Percentiles rank a stretch among this genome's conserved stretches.
These are phyloP conservation scores for Myotis brandtii DNA, from an alignment of 2,113 vertebrate species.

Conservation along the genomic window DNA sequence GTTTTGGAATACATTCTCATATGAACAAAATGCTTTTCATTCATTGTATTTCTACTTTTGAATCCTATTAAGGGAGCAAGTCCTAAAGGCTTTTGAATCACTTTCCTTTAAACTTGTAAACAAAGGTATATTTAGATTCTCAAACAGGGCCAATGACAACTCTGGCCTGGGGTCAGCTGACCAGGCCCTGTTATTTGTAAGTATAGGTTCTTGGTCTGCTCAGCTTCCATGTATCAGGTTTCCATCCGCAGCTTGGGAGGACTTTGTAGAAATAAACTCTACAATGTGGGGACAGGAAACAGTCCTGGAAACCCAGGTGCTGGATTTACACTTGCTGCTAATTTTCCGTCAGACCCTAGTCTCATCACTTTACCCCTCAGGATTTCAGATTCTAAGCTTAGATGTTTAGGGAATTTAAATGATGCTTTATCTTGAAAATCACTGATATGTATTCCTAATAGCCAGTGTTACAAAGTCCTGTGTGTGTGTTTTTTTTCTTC, in stretches of 20 bases:
- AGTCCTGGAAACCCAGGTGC: neutral
- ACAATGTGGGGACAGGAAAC: neutral
- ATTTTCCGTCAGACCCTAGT: neutral
- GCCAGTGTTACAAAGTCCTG: neutral
- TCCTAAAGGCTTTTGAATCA: neutral
- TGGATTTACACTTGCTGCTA: neutral
- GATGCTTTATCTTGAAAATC: neutral
- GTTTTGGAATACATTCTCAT: neutral
- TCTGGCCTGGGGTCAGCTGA: neutral
- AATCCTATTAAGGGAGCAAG: neutral
- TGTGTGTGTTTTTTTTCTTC: too few relatives aligned
- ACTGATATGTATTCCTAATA: neutral
- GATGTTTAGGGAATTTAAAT: neutral
- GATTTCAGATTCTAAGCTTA: neutral
- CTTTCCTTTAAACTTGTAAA: neutral
- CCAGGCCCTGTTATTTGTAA: neutral
- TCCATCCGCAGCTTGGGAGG: neutral
- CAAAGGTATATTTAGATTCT: neutral
- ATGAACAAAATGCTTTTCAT: neutral
- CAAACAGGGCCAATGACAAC: neutral
- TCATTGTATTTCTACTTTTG: neutral
- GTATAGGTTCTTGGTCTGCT: neutral
- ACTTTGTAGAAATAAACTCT: neutral
- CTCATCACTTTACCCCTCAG: neutral
- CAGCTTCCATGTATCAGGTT: neutral